A percentile compares a stretch with the other conserved stretches of the same genome.
phyloP scores from a whole-genome alignment of 2,888 invertebrate species.

The Lydus trimaculatus region DNA sequence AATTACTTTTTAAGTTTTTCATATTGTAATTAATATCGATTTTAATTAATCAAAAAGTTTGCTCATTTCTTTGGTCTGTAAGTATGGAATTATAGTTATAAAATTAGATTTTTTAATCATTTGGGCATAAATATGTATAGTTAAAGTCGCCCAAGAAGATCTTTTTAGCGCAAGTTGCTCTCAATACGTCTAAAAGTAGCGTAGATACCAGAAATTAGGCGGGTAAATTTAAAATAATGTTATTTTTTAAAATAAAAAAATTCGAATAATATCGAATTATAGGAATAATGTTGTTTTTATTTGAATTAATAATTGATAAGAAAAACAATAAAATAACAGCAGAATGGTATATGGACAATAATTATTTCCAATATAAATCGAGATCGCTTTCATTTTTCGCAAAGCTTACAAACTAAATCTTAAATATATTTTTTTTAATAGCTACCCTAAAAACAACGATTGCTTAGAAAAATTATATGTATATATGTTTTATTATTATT shows the following conservation, averaged over 20 bases:
- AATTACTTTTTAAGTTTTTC: no score
- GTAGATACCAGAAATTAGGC: no score
- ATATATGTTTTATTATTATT: slow-evolving; percentile 44
- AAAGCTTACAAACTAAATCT: slow-evolving; percentile 62
- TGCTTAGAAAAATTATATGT: slow-evolving; percentile 63
- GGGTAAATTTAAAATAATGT: slow-evolving; percentile 6
- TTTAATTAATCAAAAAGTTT: no score
- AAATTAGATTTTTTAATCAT: no score
- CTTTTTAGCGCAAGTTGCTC: no score
- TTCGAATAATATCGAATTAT: slow-evolving; percentile 2
- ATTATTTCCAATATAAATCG: slow-evolving; percentile 55
- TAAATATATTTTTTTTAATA: slow-evolving; percentile 59
- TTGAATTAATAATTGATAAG: slow-evolving; percentile 43
- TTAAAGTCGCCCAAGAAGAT: no score
- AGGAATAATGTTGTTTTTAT: slow-evolving; percentile 32
- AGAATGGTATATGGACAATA: slow-evolving; percentile 50
- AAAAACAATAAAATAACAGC: slow-evolving; percentile 45
- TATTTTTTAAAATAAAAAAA: neutral
- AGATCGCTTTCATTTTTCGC: slow-evolving; percentile 60
- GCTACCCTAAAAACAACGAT: slow-evolving; percentile 62
- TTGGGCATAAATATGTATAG: no score
- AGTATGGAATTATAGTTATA: no score
- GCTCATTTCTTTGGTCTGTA: no score
- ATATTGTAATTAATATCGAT: no score
- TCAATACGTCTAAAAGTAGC: no score